These are phyloP conservation scores for Ormyrus labotus DNA, from an alignment of 2,888 invertebrate species.

Conservation along the genomic window DNA sequence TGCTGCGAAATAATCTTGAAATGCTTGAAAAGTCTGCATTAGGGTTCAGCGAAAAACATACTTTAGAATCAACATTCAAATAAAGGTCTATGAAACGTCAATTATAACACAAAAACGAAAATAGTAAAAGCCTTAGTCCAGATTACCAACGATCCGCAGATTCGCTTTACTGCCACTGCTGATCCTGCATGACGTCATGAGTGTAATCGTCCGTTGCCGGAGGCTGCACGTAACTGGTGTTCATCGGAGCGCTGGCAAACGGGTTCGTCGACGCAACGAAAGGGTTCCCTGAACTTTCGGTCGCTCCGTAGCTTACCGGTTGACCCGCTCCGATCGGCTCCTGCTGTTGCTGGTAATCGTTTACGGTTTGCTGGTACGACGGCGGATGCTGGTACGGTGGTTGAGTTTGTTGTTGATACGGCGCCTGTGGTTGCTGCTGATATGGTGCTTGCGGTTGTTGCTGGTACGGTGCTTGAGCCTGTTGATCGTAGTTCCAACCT, in stretches of 20 bases:
- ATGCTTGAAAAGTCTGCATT: too few species aligned
- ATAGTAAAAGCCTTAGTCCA: slow-evolving; percentile 31
- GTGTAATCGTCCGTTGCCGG: slow-evolving; percentile 77
- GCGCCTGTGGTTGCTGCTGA: slow-evolving; percentile 43
- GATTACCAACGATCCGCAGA: slow-evolving; percentile 27
- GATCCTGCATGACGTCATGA: slow-evolving; percentile 79
- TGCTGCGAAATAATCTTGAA: too few species aligned
- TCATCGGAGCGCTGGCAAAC: slow-evolving; percentile 70
- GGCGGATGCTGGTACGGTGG: slow-evolving; percentile 40
- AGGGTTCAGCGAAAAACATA: too few species aligned
- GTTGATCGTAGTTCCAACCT: slow-evolving; percentile 57
- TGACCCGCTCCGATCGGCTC: slow-evolving; percentile 62
- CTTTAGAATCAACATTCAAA: too few species aligned
- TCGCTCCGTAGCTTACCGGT: slow-evolving; percentile 72
- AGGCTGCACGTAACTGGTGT: slow-evolving; percentile 70
- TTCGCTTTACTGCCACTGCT: slow-evolving; percentile 54
- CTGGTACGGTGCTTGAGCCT: slow-evolving; percentile 54
- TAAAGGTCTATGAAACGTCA: too few species aligned
- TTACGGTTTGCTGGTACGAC: background rate
- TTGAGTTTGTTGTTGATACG: too few species aligned
- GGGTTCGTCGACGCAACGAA: slow-evolving; percentile 71
- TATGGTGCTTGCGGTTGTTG: slow-evolving; percentile 46
- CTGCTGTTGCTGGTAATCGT: slow-evolving; percentile 60
- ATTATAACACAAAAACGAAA: too few species aligned
- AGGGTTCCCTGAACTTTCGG: slow-evolving; percentile 65